These are phyloP conservation scores for Poeciliopsis turrubarensis DNA, from an alignment of 2,113 vertebrate genomes.

Conservation along the genomic window DNA sequence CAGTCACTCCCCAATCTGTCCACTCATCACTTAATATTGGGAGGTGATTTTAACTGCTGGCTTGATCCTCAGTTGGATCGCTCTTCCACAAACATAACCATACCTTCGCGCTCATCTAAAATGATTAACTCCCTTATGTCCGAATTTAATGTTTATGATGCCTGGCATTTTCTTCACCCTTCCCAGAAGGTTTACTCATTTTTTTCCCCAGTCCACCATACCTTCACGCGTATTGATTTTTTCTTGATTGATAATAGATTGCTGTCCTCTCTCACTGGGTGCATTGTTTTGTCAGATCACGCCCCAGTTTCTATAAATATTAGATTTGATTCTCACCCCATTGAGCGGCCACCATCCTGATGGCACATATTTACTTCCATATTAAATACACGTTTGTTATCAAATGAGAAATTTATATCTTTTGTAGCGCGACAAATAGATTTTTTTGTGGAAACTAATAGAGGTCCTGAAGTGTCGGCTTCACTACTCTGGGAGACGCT, in stretches of 20 bases:
- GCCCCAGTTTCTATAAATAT: not conserved
- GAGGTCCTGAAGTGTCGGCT: not conserved
- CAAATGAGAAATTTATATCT: not conserved
- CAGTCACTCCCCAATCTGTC: not conserved
- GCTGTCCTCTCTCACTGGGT: not conserved
- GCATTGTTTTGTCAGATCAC: not conserved
- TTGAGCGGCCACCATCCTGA: not conserved
- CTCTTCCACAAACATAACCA: not conserved
- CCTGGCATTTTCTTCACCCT: not conserved
- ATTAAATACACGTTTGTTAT: not conserved
- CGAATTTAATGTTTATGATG: not conserved
- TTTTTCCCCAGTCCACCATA: not conserved
- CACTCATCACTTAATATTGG: too few relatives aligned
- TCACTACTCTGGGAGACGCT: not conserved
- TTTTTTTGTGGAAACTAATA: not conserved
- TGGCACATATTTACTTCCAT: too few relatives aligned
- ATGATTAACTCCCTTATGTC: not conserved
- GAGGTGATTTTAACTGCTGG: constrained; percentile 20
- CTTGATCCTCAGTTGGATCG: not conserved
- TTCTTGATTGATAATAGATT: not conserved
- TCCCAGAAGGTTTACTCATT: not conserved
- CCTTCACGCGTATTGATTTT: not conserved
- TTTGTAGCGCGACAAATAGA: not conserved
- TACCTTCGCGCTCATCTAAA: not conserved
- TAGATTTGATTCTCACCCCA: not conserved